Base-by-base conservation (phyloP, 2,888 invertebrate species). In the Timandra comae region DNA sequence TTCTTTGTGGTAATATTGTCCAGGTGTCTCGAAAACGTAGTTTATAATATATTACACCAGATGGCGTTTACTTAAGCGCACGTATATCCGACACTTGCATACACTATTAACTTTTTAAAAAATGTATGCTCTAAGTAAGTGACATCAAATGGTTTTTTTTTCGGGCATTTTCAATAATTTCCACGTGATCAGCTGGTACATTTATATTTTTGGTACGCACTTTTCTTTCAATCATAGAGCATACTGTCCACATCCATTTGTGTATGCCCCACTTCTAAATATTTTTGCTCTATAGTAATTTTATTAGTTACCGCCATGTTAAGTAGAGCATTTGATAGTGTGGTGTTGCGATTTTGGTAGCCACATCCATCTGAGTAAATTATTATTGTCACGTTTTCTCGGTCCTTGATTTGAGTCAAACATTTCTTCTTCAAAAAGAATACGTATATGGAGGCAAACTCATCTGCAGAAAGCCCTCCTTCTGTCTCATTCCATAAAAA, bases 401-500 rank as follows among this genome's bases (percentile, higher is more conserved):
- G 23, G 12, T 11, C 25, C 24, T 21, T 35, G 10, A 11, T 32
- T 5, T 21, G 23, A 9, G 10, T 19, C 3, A 27, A 13, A 29
- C 37, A 11, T 4, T 35, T 24, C 5, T 30, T 33, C 33, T 33
- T 33, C 5, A 40, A 23, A 19, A 38, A 35, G 24, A 27, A 11
- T 8, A 25, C 9, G 29, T 31, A 40, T 22, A 44, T 40, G 23
- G 30, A 20, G n/a, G 43, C 37, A 43, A 46, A 46, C 10, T 41
- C 46, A 23, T 43, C 41, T 8, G 43, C 25, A 29, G 43, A 41
- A 6, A 43, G 9, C 8, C 43, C 39, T 24, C 46, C 41, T 35
- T 46, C 41, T 4, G 16, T 29, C 39, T 46, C 39, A 12, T 41
- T 43, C 43, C 43, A 46, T 11, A 46, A 6, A 27, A 21, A 45